Base-by-base conservation (phyloP, 92 coral and sea anemone species). In the Palythoa grandiflora region DNA sequence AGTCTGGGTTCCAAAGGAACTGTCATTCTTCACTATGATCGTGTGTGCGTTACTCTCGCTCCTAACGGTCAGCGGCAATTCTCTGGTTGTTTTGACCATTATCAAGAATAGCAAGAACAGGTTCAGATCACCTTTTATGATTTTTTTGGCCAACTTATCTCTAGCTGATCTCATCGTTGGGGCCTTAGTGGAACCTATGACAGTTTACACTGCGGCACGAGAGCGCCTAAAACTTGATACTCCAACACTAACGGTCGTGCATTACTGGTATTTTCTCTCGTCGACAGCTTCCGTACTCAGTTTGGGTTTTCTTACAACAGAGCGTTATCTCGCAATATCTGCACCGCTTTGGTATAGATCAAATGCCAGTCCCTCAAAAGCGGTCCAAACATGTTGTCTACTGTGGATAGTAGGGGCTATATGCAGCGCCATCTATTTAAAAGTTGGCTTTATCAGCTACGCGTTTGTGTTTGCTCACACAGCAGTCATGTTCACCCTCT, bases 381-480 rank as follows among this genome's bases (percentile, higher is more conserved):
- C 86, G 17, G 13, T 81, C 12, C 47, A 65, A 9, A 81, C 73
- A 28, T 66, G 75, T 11, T 57, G n/a, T 65, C 14, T 81, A 28
- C 51, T 81, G 6, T 81, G 86, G 86, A 52, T 65, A 19, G 48
- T 15, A 2, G 74, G 73, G 1, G 1, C 57, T 19, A 19, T 54
- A 2, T 81, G 19, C 21, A 81, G 86, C 47, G 61, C 86, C 20
- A 35, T 66, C 61, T 81, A 66, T 28, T 81, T 81, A 2, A 81
- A 47, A 19, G 86, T 81, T 68, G 86, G 86, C 3, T 81, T 81
- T 20, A 44, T 17, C 11, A 66, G 75, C 75, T 81, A 61, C 55
- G 75, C 86, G 52, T 81, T 81, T 20, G 86, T 81, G 6, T 81
- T 81, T 28, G 86, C 59, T 7, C 86, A 81, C 75, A 81, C 86